Base-by-base conservation (phyloP, 1,140 invertebrate species). In the Drosophila dunni region DNA sequence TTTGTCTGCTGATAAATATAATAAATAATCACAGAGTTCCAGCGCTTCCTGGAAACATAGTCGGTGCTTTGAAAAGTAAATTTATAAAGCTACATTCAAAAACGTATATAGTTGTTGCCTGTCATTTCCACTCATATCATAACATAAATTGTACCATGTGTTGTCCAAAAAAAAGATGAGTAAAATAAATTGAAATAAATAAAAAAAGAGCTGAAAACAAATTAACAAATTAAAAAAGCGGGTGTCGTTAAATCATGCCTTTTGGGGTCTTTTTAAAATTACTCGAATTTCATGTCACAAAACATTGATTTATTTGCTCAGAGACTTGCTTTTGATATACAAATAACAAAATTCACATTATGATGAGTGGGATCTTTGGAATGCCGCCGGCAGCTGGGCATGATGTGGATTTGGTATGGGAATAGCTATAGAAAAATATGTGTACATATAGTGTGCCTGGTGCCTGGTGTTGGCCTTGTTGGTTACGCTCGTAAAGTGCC, bases 141-240 rank as follows among this genome's bases (percentile, higher is more conserved):
- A 58, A 63, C 68, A 84, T 88, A 83, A 86, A 77, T 70, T 77
- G 76, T 68, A 50, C 76, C 82, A 86, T 88, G 73, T 86, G 82
- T 83, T 88, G 75, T 64, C 62, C 46, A 29, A 44, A 60, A 77
- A 24, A 29, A 29, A 29, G 4, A 29, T 29, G 24, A 29, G 6
- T 29, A 29, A 29, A 29, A 29, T 29, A 29, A 29, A 29, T 29
- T 4, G 6, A 29, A 29, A 29, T 29, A 29, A 29, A 29, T 29
- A 29, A 29, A 29, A 29, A 29, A 29, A 29, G 24, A 29, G 24
- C 24, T 5, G 24, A 29, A 89, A 80, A 78, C 84, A 89, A 89
- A 89, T 89, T 89, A 89, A 89, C 80, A 89, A 89, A 90, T 89
- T 89, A 89, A 89, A 81, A 51, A 88, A 80, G 80, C 84, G 84